Evolutionary conservation across 2,797 vertebrate species (phyloP).

Genomic region (Karalla daura): DNA sequence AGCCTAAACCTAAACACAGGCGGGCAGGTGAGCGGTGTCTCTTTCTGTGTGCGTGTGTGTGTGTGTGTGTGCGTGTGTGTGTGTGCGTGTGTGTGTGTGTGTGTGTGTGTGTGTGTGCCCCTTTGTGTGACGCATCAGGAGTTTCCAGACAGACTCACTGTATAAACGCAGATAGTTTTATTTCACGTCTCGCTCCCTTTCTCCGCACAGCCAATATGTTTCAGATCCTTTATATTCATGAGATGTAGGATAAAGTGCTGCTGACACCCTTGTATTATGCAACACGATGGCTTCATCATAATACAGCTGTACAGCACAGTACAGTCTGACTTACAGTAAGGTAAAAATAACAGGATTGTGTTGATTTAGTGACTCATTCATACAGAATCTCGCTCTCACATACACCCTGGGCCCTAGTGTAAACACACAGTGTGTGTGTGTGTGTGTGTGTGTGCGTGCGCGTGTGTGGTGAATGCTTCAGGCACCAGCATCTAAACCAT

Average conservation of each 20-base stretch:
- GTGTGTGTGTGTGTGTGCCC: too few species aligned
- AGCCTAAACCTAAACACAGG: constrained; percentile 35
- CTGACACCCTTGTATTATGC: constrained; percentile 32
- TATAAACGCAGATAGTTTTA: too few species aligned
- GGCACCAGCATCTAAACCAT: constrained; percentile 53
- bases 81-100: too few species aligned
- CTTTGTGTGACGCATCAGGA: too few species aligned
- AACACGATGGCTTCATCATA: constrained; percentile 19
- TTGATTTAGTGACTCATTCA: constrained; percentile 60
- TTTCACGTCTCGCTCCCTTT: neutral
- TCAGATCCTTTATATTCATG: neutral
- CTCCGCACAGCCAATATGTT: neutral
- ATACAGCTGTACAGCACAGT: too few species aligned
- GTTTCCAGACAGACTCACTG: neutral
- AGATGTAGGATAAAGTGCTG: constrained; percentile 1
- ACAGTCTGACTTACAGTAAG: constrained; percentile 57
- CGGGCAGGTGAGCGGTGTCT: constrained; percentile 31
- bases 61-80: neutral
- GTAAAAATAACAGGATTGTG: constrained; percentile 55
- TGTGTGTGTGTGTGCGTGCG: constrained; percentile 30
- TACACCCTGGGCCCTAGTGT: constrained; percentile 37
- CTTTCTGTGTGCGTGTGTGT: constrained; percentile 14
- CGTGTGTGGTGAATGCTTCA: constrained; percentile 36
- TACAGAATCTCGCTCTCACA: constrained; percentile 29
- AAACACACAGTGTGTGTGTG: constrained; percentile 43